phyloP scores from a whole-genome alignment of 2,888 invertebrate genomes.

The Poecilobothrus nobilitatus region DNA sequence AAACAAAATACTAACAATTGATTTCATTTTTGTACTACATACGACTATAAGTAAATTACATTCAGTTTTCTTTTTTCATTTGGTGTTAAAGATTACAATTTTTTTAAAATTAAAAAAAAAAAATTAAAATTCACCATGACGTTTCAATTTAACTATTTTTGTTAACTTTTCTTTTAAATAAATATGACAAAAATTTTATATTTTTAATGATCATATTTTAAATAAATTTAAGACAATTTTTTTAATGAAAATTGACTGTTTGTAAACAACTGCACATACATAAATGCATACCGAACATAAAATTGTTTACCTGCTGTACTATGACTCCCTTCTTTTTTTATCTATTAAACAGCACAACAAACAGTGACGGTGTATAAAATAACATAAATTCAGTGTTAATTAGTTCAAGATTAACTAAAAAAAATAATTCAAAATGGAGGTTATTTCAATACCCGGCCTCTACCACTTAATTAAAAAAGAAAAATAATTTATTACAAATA shows the following conservation, averaged over 20 bases:
- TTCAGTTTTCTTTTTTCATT: not conserved
- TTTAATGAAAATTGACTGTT: too few relatives aligned
- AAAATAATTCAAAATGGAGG: too few relatives aligned
- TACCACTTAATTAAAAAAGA: too few relatives aligned
- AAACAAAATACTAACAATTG: not conserved
- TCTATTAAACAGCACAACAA: not conserved
- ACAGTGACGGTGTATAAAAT: not conserved
- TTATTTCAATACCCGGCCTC: too few relatives aligned
- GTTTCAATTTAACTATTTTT: not conserved
- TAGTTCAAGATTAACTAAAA: conserved; percentile 2
- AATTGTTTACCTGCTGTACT: too few relatives aligned
- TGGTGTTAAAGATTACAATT: not conserved
- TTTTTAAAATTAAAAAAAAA: too few relatives aligned
- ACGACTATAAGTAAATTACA: not conserved
- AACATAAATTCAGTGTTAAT: not conserved
- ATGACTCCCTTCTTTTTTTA: not conserved
- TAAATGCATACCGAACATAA: too few relatives aligned
- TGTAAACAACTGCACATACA: too few relatives aligned
- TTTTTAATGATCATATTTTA: not conserved
- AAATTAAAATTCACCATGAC: not conserved
- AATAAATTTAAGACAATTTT: not conserved
- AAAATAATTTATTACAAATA: too few relatives aligned
- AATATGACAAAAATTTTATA: not conserved
- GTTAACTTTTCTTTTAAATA: not conserved
- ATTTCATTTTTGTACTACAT: not conserved